Conservation (phyloP, 1,140 invertebrate species). For the Lycorma delicatula region DNA sequence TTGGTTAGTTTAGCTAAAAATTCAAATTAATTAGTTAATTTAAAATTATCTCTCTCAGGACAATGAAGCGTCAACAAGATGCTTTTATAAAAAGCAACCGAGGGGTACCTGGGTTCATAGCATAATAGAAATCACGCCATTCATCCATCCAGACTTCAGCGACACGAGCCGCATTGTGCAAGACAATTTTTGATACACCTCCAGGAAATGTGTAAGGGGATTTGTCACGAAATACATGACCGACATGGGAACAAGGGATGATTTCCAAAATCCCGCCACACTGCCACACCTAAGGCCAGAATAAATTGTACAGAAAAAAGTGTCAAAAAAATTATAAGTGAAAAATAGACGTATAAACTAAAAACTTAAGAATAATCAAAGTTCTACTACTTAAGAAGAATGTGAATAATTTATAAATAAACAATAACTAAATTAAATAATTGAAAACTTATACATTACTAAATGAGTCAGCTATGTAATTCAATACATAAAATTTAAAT, state of each 20-base stretch:
- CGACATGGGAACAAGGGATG: constrained; percentile 91
- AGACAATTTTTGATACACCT: constrained; percentile 92
- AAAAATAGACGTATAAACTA: background rate
- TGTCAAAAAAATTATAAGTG: background rate
- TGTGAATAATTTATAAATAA: too few relatives aligned
- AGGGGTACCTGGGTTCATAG: constrained; percentile 87
- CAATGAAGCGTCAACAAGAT: too few relatives aligned
- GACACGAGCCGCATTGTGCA: constrained; percentile 92
- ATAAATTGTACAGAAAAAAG: constrained; percentile 4
- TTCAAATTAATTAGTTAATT: too few relatives aligned
- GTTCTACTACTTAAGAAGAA: too few relatives aligned
- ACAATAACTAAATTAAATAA: too few relatives aligned
- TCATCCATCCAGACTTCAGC: constrained; percentile 99
- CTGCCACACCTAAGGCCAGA: constrained; percentile 82
- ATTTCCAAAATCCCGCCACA: constrained; percentile 94
- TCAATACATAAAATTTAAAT: too few relatives aligned
- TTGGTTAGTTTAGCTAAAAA: too few relatives aligned
- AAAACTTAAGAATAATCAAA: background rate
- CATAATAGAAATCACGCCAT: constrained; percentile 97
- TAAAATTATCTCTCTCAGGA: too few relatives aligned
- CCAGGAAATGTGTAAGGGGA: constrained; percentile 99
- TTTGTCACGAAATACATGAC: constrained; percentile 98
- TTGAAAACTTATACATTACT: too few relatives aligned
- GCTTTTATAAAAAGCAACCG: too few relatives aligned
- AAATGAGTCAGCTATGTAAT: too few relatives aligned